A percentile compares a stretch with the other conserved stretches of the same genome.
Conservation (phyloP, 2,113 vertebrate species). For the Nothobranchius furzeri region DNA sequence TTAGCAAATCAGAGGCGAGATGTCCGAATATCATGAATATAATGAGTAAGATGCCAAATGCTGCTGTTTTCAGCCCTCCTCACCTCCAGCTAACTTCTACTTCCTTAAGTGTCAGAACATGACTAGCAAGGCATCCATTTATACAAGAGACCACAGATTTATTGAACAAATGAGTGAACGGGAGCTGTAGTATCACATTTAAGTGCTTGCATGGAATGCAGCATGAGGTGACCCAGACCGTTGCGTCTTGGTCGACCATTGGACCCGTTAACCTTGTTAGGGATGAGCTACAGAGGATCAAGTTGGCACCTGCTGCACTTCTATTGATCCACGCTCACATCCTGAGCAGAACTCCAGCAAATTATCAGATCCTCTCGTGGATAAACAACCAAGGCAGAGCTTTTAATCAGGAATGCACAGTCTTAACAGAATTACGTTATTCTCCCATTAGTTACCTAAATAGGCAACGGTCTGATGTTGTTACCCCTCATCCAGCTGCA, state of each 20-base stretch:
- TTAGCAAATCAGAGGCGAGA: too few species aligned
- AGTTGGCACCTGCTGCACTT: slow-evolving; percentile 47
- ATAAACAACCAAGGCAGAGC: slow-evolving; percentile 59
- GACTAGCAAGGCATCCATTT: too few species aligned
- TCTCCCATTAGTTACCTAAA: slow-evolving; percentile 57
- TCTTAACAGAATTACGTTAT: slow-evolving; percentile 52
- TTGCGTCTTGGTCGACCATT: slow-evolving; percentile 30
- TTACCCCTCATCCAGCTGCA: slow-evolving; percentile 30
- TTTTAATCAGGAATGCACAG: slow-evolving; percentile 68
- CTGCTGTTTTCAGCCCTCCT: too few species aligned
- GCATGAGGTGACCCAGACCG: slow-evolving; percentile 30
- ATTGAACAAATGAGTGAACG: too few species aligned
- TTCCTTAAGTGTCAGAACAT: too few species aligned
- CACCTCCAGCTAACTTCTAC: too few species aligned
- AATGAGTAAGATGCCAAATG: too few species aligned
- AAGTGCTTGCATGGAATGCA: slow-evolving; percentile 40
- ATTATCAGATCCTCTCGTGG: slow-evolving; percentile 63
- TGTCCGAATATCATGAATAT: too few species aligned
- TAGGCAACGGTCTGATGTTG: slow-evolving; percentile 52
- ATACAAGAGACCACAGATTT: too few species aligned
- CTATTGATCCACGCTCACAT: slow-evolving; percentile 73
- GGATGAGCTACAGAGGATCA: slow-evolving; percentile 21
- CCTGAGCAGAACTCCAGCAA: slow-evolving; percentile 71
- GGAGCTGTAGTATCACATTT: slow-evolving; percentile 12
- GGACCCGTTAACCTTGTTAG: slow-evolving; percentile 49